Base-by-base conservation (phyloP, 2,888 invertebrate species). In the Parnassius glacialis region DNA sequence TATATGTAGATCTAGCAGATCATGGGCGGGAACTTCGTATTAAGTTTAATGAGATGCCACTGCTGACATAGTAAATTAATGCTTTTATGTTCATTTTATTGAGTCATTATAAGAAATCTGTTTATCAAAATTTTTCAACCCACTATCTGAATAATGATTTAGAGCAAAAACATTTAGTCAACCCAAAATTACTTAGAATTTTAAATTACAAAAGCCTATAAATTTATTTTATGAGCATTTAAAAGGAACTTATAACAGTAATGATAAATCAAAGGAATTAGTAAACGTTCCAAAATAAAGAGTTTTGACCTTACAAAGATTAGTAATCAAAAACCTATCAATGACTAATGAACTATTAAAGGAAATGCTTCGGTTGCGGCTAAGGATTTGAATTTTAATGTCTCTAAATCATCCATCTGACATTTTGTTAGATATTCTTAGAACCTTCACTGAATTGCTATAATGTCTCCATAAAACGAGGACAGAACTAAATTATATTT, bases 401-500 rank as follows among this genome's bases (percentile, higher is more conserved):
- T 76, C 79, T 71, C 67, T 85, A 85, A 85, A 85, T 86, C 84
- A 86, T 83, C 66, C 62, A 64, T 75, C 68, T 67, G 73, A 74
- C 67, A 56, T 66, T 67, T 61, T 52, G 59, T 74, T 73, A 69
- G 70, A 69, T 77, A 81, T 88, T 88, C 87, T 79, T 73, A 70
- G 83, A 82, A 84, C 78, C 53, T 73, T 71, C 73, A 76, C 74
- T 81, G 79, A 83, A 83, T 82, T 78, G 80, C 67, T 74, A 72
- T 78, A 77, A 81, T 78, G 79, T 86, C 81, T 83, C 81, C 80
- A 82, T 84, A 83, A 82, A 80, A 71, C 70, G 75, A 70, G 72
- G 77, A 72, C 76, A 75, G 72, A 76, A 74, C 78, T 87, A 87
- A 89, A 88, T 87, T 83, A 87, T 82, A 80, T 82, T 62, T 80